Conservation (phyloP, 2,113 vertebrate species). For the Bubo blakistoni region DNA sequence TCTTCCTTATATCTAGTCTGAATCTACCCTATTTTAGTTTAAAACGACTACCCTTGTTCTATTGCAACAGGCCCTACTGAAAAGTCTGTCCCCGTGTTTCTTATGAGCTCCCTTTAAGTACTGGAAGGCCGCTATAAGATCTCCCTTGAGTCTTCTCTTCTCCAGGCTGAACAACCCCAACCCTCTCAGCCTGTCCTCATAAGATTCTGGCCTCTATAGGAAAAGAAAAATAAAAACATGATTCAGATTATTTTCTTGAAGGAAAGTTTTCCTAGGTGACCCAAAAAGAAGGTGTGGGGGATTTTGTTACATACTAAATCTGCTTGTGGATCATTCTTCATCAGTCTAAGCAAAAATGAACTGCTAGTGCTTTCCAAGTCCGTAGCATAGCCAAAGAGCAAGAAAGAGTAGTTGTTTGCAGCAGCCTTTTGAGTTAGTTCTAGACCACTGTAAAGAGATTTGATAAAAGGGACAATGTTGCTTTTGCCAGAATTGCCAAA, state of each 20-base stretch:
- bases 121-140: background rate
- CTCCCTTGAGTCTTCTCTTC: background rate
- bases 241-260: background rate
- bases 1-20: background rate
- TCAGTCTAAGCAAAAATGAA: background rate
- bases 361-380: background rate
- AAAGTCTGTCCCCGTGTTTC: background rate
- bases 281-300: background rate
- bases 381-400: background rate
- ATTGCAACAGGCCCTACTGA: accelerated
- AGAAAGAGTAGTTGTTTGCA: background rate
- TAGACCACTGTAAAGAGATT: background rate
- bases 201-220: background rate
- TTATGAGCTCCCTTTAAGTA: background rate
- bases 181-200: background rate
- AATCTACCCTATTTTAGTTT: background rate
- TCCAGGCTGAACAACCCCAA: background rate
- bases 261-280: background rate
- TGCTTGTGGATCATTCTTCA: background rate
- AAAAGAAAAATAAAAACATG: background rate
- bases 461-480: background rate
- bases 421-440: background rate
- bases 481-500: background rate
- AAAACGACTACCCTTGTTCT: background rate
- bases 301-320: background rate